Evolutionary conservation across 2,888 invertebrate genomes (phyloP).

Genomic region (Smittia aterrima): DNA sequence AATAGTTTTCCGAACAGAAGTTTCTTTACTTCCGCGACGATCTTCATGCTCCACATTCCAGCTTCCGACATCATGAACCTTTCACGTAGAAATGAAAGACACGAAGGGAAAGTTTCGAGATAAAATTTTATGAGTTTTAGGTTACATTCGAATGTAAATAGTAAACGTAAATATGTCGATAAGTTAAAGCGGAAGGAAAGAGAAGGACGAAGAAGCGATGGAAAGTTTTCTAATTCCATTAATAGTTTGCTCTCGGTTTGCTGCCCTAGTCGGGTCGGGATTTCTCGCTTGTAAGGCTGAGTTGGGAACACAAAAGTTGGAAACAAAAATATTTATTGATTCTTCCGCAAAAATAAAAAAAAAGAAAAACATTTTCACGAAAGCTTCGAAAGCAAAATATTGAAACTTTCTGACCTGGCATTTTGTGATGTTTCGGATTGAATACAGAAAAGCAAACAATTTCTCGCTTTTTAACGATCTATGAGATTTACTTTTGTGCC

Average conservation of each 20-base stretch:
- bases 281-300: too few species aligned
- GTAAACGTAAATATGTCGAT: background rate
- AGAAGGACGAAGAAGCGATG: background rate
- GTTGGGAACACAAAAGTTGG: too few species aligned
- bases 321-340: too few species aligned
- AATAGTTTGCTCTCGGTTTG: background rate
- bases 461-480: background rate
- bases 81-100: background rate
- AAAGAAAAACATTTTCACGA: too few species aligned
- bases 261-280: too few species aligned
- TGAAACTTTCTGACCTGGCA: background rate
- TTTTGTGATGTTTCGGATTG: background rate
- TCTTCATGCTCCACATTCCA: background rate
- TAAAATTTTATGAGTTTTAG: background rate
- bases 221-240: background rate
- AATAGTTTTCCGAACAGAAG: background rate
- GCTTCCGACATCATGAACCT: background rate
- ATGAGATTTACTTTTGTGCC: background rate
- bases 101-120: background rate
- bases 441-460: background rate
- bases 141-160: slow-evolving; percentile 1
- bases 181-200: background rate
- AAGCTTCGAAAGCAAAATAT: too few species aligned
- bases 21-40: background rate
- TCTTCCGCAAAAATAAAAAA: too few species aligned